phyloP scores from a whole-genome alignment of 2,888 invertebrate genomes.

The Oegoconia quadripuncta region DNA sequence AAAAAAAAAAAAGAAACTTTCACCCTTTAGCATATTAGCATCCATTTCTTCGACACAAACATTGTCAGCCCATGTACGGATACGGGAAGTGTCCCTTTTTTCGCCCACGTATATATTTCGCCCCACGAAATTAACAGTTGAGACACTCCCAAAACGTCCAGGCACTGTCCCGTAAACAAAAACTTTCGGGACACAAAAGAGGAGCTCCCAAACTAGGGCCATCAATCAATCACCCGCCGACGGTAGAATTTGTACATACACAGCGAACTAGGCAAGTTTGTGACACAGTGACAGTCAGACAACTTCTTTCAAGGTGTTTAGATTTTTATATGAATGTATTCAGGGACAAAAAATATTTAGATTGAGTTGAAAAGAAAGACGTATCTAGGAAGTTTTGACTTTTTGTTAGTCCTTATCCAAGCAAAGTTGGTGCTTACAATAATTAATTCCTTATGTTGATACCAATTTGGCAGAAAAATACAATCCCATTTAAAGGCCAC shows the following conservation, averaged over 20 bases:
- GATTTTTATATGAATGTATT: too few relatives aligned
- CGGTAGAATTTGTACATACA: constrained; percentile 38
- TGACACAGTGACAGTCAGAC: background rate
- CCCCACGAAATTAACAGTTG: constrained; percentile 1
- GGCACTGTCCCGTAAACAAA: constrained; percentile 45
- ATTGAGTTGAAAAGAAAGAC: too few relatives aligned
- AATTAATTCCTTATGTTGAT: too few relatives aligned
- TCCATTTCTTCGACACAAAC: constrained; percentile 1
- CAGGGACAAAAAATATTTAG: background rate
- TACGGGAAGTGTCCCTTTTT: constrained; percentile 4
- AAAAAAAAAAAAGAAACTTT: background rate
- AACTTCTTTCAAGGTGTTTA: too few relatives aligned
- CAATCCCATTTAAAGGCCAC: too few relatives aligned
- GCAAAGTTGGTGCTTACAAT: too few relatives aligned
- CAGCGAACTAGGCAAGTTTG: constrained; percentile 12
- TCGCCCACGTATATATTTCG: too few relatives aligned
- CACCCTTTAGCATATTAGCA: background rate
- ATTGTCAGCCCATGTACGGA: background rate
- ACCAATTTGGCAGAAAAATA: too few relatives aligned
- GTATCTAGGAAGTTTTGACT: too few relatives aligned
- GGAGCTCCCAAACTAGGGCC: constrained; percentile 37
- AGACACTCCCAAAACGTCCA: constrained; percentile 30
- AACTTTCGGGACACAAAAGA: constrained; percentile 44
- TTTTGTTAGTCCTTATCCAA: too few relatives aligned
- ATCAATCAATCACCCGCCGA: constrained; percentile 53